Evolutionary conservation across 1,140 invertebrate species (phyloP).

Genomic region (Aphis gossypii): DNA sequence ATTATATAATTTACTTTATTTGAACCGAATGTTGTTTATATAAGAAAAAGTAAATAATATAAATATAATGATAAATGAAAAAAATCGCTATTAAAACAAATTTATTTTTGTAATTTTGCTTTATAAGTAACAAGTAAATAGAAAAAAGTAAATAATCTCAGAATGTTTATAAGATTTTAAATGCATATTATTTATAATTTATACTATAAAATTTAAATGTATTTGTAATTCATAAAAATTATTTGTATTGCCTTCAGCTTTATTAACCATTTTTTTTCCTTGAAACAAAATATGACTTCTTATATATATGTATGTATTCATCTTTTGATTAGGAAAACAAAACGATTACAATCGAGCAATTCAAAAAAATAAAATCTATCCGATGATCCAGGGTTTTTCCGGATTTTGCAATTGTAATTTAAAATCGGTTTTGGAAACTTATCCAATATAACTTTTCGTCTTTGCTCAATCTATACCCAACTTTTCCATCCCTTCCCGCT

Average conservation of each 20-base stretch:
- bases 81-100: too few species aligned
- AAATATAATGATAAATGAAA: too few species aligned
- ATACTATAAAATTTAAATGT: neutral
- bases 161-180: neutral
- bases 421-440: constrained; percentile 51
- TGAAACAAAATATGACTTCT: too few species aligned
- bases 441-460: constrained; percentile 54
- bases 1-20: too few species aligned
- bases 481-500: neutral
- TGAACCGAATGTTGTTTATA: too few species aligned
- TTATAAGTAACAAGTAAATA: neutral
- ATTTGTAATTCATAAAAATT: neutral
- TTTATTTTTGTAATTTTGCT: neutral
- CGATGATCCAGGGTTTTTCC: neutral
- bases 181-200: constrained; percentile 9
- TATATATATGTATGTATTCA: neutral
- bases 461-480: neutral
- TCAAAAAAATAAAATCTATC: constrained; percentile 37
- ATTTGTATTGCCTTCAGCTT: neutral
- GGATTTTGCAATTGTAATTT: constrained; percentile 47
- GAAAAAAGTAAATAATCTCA: neutral
- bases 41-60: too few species aligned
- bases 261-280: too few species aligned
- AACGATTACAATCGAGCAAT: neutral
- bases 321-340: neutral